These are phyloP conservation scores for Cyclopterus lumpus DNA, from an alignment of 2,797 vertebrate species.

Conservation along the genomic window DNA sequence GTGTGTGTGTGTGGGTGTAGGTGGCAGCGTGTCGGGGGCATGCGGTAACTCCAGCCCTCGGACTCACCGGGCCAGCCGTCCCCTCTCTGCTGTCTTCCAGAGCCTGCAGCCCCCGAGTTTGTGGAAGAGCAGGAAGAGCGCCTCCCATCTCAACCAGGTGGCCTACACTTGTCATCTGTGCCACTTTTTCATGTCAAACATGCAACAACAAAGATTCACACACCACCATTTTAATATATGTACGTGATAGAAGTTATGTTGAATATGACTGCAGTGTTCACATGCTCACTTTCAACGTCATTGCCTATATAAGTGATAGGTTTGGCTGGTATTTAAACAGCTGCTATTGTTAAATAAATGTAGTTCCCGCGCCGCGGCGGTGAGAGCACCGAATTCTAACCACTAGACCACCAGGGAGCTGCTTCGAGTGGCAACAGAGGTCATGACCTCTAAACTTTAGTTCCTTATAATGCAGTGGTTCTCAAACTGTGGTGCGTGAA, in stretches of 20 bases:
- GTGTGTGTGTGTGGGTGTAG: constrained; percentile 69
- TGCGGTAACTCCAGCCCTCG: constrained; percentile 88
- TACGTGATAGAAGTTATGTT: too few relatives aligned
- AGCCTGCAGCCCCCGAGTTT: constrained; percentile 92
- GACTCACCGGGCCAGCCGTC: constrained; percentile 86
- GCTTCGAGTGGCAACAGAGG: too few relatives aligned
- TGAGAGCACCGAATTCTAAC: constrained; percentile 84
- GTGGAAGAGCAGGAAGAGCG: constrained; percentile 93
- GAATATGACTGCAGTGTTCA: neutral
- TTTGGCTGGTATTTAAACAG: too few relatives aligned
- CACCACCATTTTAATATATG: too few relatives aligned
- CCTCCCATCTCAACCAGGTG: constrained; percentile 90
- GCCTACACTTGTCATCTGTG: neutral
- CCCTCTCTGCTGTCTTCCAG: constrained; percentile 95
- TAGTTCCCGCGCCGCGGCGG: constrained; percentile 72
- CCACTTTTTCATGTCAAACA: neutral
- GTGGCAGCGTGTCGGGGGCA: constrained; percentile 77
- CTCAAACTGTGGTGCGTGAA: too few relatives aligned
- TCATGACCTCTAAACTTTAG: too few relatives aligned
- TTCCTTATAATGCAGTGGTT: too few relatives aligned
- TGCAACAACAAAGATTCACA: too few relatives aligned
- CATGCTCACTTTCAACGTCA: neutral
- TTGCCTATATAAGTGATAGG: fast-evolving
- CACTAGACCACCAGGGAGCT: constrained; percentile 84
- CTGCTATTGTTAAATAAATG: too few relatives aligned